Base-by-base conservation (phyloP, 2,113 vertebrate species). In the Xenopus laevis region DNA sequence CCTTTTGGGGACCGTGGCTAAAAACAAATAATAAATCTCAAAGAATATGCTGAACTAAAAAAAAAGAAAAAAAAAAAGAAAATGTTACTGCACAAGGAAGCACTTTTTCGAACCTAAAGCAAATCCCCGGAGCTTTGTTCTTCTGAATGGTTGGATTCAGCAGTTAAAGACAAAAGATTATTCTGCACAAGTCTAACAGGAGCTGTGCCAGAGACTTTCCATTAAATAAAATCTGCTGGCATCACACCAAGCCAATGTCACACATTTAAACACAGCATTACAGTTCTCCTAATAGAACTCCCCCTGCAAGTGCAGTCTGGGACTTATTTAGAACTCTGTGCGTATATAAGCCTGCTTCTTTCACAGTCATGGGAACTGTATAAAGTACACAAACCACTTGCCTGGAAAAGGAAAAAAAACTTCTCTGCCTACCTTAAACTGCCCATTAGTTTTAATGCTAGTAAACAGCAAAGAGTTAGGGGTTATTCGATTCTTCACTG, bases 161-260 rank as follows among this genome's bases (percentile, higher is more conserved):
- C 15, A 45, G 40, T 66, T 58, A 46, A 66, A 18, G 21, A 20
- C 13, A 40, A 30, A 57, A 50, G 18, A 58, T 58, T 59, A 66
- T 13, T 73, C 50, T 57, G 27, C 33, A 45, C 62, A 73, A 58
- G 27, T 23, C 27, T 44, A 2, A 21, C 17, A 57, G 30, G 33
- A 30, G 15, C 59, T 13, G 58, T 50, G 20, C 71, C 62, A 73
- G 21, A 65, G 27, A 15, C 20, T 18, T 64, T 55, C n/a, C 20
- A 59, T 65, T 73, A 20, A 73, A 33, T 30, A 66, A 30, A 27
- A 65, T 44, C 20, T 62, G 13, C 47, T 73, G 71, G 71, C 71
- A 59, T 46, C 23, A 8, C 33, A 46, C 71, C 71, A 73, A 30
- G 10, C 44, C 61, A 18, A 55, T 72, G 44, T 47, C 23, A 66